Conservation (phyloP, 2,888 invertebrate genomes). For the Orchesellides sinensis region DNA sequence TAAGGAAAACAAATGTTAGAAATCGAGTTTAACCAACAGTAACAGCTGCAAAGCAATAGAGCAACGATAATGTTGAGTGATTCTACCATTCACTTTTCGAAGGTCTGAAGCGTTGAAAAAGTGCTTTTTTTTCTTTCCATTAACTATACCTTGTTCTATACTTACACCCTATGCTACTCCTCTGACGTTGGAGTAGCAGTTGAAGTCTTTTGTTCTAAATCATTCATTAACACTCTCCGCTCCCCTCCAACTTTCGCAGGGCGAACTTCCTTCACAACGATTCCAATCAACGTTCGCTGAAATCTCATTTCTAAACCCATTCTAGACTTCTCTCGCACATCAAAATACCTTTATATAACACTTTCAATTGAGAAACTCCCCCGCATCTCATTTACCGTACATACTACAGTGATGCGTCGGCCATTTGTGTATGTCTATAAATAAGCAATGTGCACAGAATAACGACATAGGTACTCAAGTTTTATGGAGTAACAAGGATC, state of each 20-base stretch:
- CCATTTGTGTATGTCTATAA: background rate
- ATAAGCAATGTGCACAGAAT: background rate
- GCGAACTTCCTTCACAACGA: conserved; percentile 16
- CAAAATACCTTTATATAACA: background rate
- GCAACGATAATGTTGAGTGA: no score
- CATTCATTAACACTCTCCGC: conserved; percentile 55
- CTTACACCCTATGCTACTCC: no score
- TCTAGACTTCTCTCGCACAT: background rate
- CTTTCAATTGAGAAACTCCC: conserved; percentile 13
- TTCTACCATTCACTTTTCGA: no score
- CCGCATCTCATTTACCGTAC: conserved; percentile 8
- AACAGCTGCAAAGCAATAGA: no score
- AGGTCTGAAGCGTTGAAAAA: no score
- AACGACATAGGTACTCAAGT: background rate
- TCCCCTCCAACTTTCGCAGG: conserved; percentile 12
- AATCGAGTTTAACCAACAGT: no score
- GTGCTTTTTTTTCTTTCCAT: conserved; percentile 32
- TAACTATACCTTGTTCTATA: no score
- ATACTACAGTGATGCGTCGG: background rate
- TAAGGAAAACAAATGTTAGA: no score
- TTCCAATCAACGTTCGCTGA: conserved; percentile 46
- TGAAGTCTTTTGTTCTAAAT: conserved; percentile 52
- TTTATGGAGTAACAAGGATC: background rate
- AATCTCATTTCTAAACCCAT: conserved; percentile 34
- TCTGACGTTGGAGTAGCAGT: no score